Percentiles rank a stretch among this genome's conserved stretches.
Evolutionary conservation across 2,888 invertebrate genomes (phyloP).

Genomic region (Hydraecia micacea): DNA sequence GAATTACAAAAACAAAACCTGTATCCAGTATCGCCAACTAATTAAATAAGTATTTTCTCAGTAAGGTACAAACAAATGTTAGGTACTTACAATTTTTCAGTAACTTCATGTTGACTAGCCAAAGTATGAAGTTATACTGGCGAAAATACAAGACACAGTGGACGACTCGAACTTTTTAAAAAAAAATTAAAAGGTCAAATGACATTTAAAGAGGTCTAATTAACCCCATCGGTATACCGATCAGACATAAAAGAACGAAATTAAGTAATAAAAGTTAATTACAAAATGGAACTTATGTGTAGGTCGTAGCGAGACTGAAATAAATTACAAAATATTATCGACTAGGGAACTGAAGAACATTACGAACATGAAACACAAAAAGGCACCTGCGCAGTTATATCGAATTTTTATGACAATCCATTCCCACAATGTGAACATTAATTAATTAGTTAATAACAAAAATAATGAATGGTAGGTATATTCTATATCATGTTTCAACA

Average conservation of each 20-base stretch:
- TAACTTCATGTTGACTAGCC: slow-evolving; percentile 46
- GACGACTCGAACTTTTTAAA: neutral
- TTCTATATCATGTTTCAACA: slow-evolving; percentile 12
- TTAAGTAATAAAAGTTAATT: slow-evolving; percentile 60
- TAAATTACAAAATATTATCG: slow-evolving; percentile 53
- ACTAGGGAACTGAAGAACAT: slow-evolving; percentile 54
- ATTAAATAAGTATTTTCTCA: neutral
- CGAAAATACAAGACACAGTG: slow-evolving; percentile 26
- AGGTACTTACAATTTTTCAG: slow-evolving; percentile 45
- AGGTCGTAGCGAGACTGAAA: slow-evolving; percentile 38
- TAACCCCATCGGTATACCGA: slow-evolving; percentile 53
- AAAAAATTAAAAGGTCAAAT: slow-evolving; percentile 28
- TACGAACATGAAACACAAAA: slow-evolving; percentile 39
- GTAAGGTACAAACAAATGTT: neutral
- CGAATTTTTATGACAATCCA: slow-evolving; percentile 27
- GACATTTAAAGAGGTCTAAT: slow-evolving; percentile 38
- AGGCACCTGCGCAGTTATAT: slow-evolving; percentile 27
- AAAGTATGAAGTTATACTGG: slow-evolving; percentile 47
- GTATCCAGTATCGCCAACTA: neutral
- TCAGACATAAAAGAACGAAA: slow-evolving; percentile 49
- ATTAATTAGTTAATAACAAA: slow-evolving; percentile 31
- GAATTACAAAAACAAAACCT: neutral
- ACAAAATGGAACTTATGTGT: slow-evolving; percentile 50
- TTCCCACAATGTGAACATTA: slow-evolving; percentile 5
- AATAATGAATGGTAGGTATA: slow-evolving; percentile 1